A percentile compares a stretch with the other conserved stretches of the same genome.
phyloP scores from a whole-genome alignment of 2,888 invertebrate genomes.

The Agrochola macilenta region DNA sequence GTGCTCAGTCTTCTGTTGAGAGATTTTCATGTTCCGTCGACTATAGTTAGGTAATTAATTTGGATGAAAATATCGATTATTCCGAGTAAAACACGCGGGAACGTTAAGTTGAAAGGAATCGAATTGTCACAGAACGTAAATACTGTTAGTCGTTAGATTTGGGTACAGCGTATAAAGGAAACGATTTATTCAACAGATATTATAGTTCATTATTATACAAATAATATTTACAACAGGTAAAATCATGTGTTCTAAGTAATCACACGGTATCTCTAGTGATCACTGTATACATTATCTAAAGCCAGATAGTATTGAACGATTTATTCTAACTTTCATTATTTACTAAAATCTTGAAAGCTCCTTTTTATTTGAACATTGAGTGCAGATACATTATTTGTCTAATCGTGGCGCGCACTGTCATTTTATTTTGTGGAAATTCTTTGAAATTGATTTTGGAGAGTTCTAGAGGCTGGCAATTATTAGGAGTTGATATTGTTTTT shows the following conservation, averaged over 20 bases:
- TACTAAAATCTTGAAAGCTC: conserved; percentile 90
- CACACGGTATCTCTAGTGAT: conserved; percentile 81
- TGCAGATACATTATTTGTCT: conserved; percentile 89
- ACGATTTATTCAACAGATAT: conserved; percentile 76
- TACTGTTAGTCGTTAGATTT: conserved; percentile 64
- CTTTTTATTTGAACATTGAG: conserved; percentile 91
- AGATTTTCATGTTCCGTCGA: conserved; percentile 77
- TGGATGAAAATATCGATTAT: conserved; percentile 61
- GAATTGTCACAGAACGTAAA: conserved; percentile 62
- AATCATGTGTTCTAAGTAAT: conserved; percentile 70
- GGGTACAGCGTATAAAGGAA: conserved; percentile 75
- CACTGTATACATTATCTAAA: conserved; percentile 90
- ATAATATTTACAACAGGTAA: conserved; percentile 82
- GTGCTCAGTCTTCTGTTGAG: conserved; percentile 89
- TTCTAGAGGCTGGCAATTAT: conserved; percentile 38
- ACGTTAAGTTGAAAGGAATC: conserved; percentile 61
- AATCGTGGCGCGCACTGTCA: conserved; percentile 88
- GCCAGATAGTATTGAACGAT: conserved; percentile 87
- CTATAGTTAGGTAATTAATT: conserved; percentile 71
- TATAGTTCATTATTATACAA: conserved; percentile 78
- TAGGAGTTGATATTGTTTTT: conserved; percentile 1
- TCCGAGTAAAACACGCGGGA: conserved; percentile 61
- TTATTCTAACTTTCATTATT: conserved; percentile 88
- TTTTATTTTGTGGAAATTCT: conserved; percentile 47
- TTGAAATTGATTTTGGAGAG: conserved; percentile 30